Evolutionary conservation across 2,888 invertebrate genomes (phyloP).

Genomic region (Rotaria socialis): DNA sequence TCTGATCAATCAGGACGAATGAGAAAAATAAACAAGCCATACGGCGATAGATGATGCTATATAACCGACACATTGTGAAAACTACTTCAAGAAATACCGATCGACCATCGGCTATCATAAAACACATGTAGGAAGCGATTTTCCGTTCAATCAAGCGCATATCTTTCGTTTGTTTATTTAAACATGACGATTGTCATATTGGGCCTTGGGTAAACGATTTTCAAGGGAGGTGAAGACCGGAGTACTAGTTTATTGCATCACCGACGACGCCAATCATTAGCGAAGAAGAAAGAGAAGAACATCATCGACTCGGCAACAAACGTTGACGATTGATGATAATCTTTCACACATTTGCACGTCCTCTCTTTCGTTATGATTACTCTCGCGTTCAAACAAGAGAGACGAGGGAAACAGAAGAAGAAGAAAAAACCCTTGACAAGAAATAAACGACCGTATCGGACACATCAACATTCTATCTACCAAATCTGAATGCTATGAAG

Average conservation of each 20-base stretch:
- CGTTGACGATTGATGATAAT: slow-evolving; percentile 18
- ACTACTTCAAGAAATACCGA: neutral
- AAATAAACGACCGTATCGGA: neutral
- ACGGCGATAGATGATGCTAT: neutral
- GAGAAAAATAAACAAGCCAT: slow-evolving; percentile 7
- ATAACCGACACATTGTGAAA: neutral
- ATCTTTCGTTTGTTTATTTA: neutral
- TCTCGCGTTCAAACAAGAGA: neutral
- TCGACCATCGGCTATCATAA: neutral
- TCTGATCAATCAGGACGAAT: slow-evolving; percentile 7
- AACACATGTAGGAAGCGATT: neutral
- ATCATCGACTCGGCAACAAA: neutral
- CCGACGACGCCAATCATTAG: neutral
- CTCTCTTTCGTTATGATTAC: neutral
- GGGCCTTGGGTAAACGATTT: neutral
- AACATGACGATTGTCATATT: neutral
- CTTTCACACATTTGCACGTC: slow-evolving; percentile 15
- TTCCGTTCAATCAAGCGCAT: slow-evolving; percentile 9
- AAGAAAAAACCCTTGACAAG: neutral
- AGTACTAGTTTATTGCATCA: neutral
- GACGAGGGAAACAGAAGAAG: neutral
- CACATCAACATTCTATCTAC: neutral
- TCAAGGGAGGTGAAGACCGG: neutral
- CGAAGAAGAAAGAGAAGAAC: neutral
- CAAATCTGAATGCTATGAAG: neutral